phyloP scores from a whole-genome alignment of 2,797 vertebrate species.

The Trematomus bernacchii region DNA sequence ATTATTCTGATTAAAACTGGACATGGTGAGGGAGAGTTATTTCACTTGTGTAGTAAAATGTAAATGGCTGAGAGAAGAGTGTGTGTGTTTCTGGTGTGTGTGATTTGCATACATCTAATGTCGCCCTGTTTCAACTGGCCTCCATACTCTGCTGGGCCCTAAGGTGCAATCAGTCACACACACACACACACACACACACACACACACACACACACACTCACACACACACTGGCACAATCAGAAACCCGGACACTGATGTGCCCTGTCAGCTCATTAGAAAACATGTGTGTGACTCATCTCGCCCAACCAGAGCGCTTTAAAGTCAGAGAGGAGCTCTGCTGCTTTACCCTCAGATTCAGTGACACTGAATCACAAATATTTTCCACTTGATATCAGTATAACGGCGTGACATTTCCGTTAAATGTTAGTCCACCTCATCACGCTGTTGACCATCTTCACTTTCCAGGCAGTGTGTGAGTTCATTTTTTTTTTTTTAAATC shows the following conservation, averaged over 20 bases:
- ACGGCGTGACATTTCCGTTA: neutral
- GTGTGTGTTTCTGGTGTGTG: neutral
- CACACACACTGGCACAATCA: constrained; percentile 14
- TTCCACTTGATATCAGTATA: neutral
- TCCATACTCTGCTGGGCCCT: constrained; percentile 35
- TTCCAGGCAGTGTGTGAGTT: neutral
- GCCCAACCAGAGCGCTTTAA: constrained; percentile 13
- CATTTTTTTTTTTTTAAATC: neutral
- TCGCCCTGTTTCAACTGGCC: constrained; percentile 45
- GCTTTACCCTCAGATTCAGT: neutral
- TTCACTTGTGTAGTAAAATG: neutral
- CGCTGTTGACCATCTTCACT: neutral
- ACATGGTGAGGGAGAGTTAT: neutral
- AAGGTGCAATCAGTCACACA: constrained; percentile 25
- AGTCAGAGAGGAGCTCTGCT: constrained; percentile 4
- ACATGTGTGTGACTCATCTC: constrained; percentile 50
- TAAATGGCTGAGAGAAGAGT: neutral
- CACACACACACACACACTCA: constrained; percentile 18
- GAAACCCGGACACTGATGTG: constrained; percentile 29
- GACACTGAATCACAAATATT: neutral
- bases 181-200: constrained; percentile 16
- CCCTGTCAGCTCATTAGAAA: constrained; percentile 48
- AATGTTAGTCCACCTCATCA: neutral
- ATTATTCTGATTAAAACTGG: neutral
- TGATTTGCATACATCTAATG: constrained; percentile 57